Base-by-base conservation (phyloP, 2,797 vertebrate genomes). In the Sitta carolinensis region DNA sequence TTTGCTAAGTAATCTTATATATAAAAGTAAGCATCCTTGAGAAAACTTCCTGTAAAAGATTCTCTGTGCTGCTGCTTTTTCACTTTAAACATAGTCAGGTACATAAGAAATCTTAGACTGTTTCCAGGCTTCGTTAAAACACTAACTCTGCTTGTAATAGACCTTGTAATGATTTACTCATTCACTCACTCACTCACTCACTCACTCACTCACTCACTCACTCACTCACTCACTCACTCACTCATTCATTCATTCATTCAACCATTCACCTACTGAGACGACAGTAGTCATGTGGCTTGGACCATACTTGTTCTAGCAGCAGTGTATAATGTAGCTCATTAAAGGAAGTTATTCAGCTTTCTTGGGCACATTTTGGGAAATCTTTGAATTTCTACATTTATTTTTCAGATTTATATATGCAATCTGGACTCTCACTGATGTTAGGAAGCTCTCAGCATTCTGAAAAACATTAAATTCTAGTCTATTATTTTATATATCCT, bases 161-260 rank as follows among this genome's bases (percentile, higher is more conserved):
- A 45, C 73, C 67, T 89, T 96, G 63, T 94, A 96, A 96, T 97
- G 80, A 95, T 96, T 97, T 95, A 95, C 88, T 93, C 61, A 87
- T 73, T 92, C 76, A 81, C 16, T 78, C 70, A 78, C 4, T 93
- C 76, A 81, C 16, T 78, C 70, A 70, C 4, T 93, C 84, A 83
- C 2, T 95, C 85, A 67, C 29, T 93, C 89, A 89, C 2, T 93
- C 86, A 89, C 45, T 91, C 87, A 88, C 82, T 84, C 59, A 79
- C 95, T 92, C 76, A 81, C 16, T 78, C 70, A 78, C 4, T 93
- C 76, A 81, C 16, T 78, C 70, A 70, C 4, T 93, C 84, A 83
- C 2, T 95, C 85, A 67, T 30, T 93, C 89, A 89, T 3, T 93
- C 86, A 89, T 48, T 91, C 87, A 88, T 84, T 84, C 59, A 79